Conservation (phyloP, 2,113 vertebrate species). For the Todiramphus chloris region DNA sequence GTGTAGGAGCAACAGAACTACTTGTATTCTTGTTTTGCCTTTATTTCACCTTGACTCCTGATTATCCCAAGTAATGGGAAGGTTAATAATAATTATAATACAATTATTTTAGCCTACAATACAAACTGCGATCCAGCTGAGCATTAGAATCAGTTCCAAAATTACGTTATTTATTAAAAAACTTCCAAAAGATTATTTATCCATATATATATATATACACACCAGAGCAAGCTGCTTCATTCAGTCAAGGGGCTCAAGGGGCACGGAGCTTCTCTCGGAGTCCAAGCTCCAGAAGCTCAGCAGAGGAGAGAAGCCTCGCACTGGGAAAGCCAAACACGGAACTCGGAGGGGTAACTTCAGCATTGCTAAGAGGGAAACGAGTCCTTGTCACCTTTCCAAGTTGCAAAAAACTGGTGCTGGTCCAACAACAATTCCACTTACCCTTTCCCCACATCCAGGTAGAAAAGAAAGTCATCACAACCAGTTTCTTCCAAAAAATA, state of each 20-base stretch:
- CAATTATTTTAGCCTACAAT: not conserved
- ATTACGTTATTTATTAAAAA: not conserved
- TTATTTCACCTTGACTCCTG: not conserved
- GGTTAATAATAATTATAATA: not conserved
- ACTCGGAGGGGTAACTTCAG: not conserved
- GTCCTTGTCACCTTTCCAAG: not conserved
- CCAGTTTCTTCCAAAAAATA: constrained; percentile 73
- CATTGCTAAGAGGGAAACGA: not conserved
- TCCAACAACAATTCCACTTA: not conserved
- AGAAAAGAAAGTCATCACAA: not conserved
- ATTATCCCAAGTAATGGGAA: not conserved
- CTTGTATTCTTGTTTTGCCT: not conserved
- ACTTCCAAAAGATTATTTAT: not conserved
- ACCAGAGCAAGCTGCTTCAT: not conserved
- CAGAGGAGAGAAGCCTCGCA: not conserved
- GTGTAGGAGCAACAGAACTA: not conserved
- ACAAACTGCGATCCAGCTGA: not conserved
- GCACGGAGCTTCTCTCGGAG: not conserved
- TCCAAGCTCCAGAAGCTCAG: not conserved
- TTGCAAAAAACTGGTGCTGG: not conserved
- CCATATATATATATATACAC: not conserved
- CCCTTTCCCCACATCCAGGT: not conserved
- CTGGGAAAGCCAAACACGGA: not conserved
- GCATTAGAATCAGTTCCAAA: not conserved
- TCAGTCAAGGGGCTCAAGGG: not conserved